These are phyloP conservation scores for Malurus alboscapulatus DNA, from an alignment of 2,113 vertebrate genomes.

Conservation along the genomic window DNA sequence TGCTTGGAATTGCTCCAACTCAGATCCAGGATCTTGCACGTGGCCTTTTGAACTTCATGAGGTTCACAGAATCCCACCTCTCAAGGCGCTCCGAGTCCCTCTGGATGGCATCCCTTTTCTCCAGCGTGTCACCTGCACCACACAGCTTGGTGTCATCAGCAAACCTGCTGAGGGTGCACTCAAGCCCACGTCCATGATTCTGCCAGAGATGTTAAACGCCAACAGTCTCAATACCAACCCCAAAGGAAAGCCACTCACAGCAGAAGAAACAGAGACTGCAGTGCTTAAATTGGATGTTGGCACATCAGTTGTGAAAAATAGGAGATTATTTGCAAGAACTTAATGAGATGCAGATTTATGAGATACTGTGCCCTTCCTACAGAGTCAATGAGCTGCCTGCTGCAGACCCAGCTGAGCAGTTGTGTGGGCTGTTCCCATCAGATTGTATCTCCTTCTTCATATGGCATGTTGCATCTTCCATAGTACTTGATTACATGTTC, in stretches of 20 bases:
- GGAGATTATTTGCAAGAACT: neutral
- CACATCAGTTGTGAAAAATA: neutral
- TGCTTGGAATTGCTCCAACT: neutral
- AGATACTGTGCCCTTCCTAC: neutral
- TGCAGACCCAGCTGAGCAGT: neutral
- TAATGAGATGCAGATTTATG: neutral
- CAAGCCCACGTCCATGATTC: neutral
- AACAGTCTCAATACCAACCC: neutral
- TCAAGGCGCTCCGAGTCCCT: neutral
- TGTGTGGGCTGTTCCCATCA: neutral
- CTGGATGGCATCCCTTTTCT: neutral
- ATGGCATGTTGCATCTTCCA: neutral
- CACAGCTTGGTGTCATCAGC: neutral
- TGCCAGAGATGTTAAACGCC: neutral
- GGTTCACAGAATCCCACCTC: neutral
- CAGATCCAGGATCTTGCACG: neutral
- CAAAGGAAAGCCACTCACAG: neutral
- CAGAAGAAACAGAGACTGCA: neutral
- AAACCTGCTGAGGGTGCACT: neutral
- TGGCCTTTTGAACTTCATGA: neutral
- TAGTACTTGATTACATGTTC: neutral
- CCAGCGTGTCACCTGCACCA: rapidly evolving
- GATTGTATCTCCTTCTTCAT: neutral
- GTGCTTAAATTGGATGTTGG: neutral
- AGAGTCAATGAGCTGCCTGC: neutral